Evolutionary conservation across 2,113 vertebrate genomes (phyloP).

Genomic region (Sylvietta virens): DNA sequence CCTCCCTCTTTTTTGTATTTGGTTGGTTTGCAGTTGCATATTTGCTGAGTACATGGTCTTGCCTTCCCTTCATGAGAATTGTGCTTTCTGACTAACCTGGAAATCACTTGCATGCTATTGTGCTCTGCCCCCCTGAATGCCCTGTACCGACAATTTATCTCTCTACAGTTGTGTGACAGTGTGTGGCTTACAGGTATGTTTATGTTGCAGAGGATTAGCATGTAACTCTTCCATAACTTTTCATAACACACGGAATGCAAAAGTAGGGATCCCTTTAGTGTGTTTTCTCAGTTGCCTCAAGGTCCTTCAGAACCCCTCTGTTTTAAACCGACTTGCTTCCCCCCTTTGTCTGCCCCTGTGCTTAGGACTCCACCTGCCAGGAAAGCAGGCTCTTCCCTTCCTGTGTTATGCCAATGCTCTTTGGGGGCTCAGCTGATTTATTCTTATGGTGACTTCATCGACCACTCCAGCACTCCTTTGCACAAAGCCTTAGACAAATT

Average conservation of each 20-base stretch:
- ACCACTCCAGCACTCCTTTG: neutral
- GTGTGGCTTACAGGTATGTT: neutral
- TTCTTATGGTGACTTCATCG: accelerated
- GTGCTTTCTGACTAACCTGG: neutral
- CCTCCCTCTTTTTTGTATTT: neutral
- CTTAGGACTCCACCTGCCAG: neutral
- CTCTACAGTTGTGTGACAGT: accelerated
- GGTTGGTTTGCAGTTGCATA: neutral
- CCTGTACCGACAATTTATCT: neutral
- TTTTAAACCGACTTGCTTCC: neutral
- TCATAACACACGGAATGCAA: neutral
- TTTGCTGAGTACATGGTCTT: neutral
- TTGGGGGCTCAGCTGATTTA: neutral
- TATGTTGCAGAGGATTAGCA: neutral
- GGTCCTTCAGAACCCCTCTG: neutral
- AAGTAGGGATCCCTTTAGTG: neutral
- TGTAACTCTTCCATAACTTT: neutral
- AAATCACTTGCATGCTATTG: neutral
- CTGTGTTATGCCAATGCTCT: neutral
- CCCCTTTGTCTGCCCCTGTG: neutral
- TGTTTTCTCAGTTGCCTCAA: neutral
- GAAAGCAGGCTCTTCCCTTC: neutral
- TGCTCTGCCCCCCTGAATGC: neutral
- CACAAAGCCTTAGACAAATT: neutral
- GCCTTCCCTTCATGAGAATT: neutral